phyloP scores from a whole-genome alignment of 1,140 invertebrate genomes.

The Drosophila kanapiae region DNA sequence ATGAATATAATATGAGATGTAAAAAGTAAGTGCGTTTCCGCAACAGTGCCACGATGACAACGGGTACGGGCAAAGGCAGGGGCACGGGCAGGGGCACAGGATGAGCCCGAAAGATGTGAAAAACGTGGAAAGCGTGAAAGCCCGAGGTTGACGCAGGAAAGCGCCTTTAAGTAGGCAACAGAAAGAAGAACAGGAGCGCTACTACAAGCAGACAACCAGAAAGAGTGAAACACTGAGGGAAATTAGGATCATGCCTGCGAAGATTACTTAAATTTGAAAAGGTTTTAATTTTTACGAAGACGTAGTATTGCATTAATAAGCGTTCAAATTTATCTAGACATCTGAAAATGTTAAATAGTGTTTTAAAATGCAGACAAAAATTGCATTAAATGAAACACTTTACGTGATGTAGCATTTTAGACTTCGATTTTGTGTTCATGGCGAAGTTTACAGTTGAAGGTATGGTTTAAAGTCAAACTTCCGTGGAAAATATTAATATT shows the following conservation, averaged over 20 bases:
- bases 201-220: slow-evolving; percentile 12
- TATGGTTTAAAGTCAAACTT: not conserved
- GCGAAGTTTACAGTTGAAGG: not conserved
- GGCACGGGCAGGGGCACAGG: not conserved
- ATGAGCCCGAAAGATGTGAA: not conserved
- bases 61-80: not conserved
- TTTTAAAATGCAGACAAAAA: too few species aligned
- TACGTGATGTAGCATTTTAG: not conserved
- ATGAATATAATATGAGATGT: slow-evolving; percentile 72
- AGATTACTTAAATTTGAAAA: too few species aligned
- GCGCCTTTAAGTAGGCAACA: slow-evolving; percentile 60
- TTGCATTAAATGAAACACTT: not conserved
- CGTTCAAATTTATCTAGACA: not conserved
- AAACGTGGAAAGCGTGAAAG: slow-evolving; percentile 19
- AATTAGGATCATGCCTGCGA: too few species aligned
- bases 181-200: slow-evolving; percentile 1
- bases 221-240: not conserved
- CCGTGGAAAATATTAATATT: not conserved
- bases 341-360: not conserved
- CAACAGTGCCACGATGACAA: slow-evolving; percentile 37
- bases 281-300: too few species aligned
- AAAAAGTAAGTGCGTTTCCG: slow-evolving; percentile 60
- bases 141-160: slow-evolving; percentile 6
- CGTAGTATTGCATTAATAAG: too few species aligned
- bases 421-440: not conserved